Conservation (phyloP, 1,140 invertebrate genomes). For the Spodoptera litura region DNA sequence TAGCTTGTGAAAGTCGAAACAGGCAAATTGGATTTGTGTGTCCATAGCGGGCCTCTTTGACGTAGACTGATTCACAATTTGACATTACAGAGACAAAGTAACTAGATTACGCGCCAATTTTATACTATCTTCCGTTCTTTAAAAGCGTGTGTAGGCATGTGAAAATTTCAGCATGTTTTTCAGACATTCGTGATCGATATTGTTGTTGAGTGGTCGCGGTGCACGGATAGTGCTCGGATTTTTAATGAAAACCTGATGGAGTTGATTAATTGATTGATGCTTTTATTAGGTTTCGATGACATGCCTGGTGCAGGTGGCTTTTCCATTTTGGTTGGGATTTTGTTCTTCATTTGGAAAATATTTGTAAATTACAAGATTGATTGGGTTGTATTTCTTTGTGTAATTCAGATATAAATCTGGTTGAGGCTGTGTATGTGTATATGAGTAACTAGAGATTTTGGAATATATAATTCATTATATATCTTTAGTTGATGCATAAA, state of each 20-base stretch:
- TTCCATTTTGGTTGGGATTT: too few species aligned
- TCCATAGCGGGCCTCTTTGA: conserved; percentile 70
- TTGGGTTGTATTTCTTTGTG: too few species aligned
- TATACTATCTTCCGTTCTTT: conserved; percentile 50
- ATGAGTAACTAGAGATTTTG: too few species aligned
- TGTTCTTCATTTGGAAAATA: too few species aligned
- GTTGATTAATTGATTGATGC: conserved; percentile 22
- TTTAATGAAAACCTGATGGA: conserved; percentile 24
- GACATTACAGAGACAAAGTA: conserved; percentile 71
- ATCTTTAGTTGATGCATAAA: too few species aligned
- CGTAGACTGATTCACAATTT: conserved; percentile 66
- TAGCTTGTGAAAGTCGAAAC: conserved; percentile 77
- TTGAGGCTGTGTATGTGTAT: too few species aligned
- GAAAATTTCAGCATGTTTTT: conserved; percentile 24
- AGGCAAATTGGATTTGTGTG: conserved; percentile 78
- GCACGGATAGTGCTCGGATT: conserved; percentile 2
- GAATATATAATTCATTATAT: too few species aligned
- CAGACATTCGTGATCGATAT: conserved; percentile 7
- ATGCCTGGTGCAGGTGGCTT: not conserved
- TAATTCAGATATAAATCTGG: too few species aligned
- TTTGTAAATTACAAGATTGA: too few species aligned
- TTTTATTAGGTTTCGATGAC: not conserved
- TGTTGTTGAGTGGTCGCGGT: not conserved
- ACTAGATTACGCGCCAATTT: conserved; percentile 66
- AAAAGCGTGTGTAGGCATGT: conserved; percentile 24